Percentiles rank a stretch among this genome's conserved stretches.
Conservation (phyloP, 2,888 invertebrate genomes). For the Dusona sp. region DNA sequence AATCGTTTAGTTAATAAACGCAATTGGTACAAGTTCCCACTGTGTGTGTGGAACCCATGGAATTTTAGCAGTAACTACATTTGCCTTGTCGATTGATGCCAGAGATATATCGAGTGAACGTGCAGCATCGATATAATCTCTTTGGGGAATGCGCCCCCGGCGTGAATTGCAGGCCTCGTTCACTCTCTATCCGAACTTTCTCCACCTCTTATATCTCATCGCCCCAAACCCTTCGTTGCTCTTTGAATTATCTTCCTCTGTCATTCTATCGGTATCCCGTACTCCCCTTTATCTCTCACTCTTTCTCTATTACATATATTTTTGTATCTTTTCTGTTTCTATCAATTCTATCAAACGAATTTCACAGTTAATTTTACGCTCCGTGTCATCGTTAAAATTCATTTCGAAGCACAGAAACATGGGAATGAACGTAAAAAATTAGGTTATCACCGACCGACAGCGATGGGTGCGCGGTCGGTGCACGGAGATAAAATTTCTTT, state of each 20-base stretch:
- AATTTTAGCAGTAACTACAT: conserved; percentile 64
- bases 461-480: too few species aligned
- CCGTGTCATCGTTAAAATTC: not conserved
- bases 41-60: conserved; percentile 42
- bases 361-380: not conserved
- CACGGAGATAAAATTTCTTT: too few species aligned
- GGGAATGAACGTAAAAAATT: too few species aligned
- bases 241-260: not conserved
- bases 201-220: conserved; percentile 17
- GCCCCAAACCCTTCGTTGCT: not conserved
- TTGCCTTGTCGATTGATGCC: conserved; percentile 48
- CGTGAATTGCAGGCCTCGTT: conserved; percentile 49
- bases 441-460: too few species aligned
- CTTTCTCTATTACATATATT: not conserved
- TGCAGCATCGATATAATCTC: conserved; percentile 62
- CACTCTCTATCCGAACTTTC: conserved; percentile 6
- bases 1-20: conserved; percentile 57
- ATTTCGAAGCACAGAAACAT: too few species aligned
- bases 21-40: conserved; percentile 53
- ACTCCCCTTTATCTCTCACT: not conserved
- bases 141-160: conserved; percentile 61
- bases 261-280: conserved; percentile 4
- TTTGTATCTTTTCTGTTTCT: not conserved
- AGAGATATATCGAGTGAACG: conserved; percentile 31
- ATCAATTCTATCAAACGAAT: not conserved